These are phyloP conservation scores for Gibbula magus DNA, from an alignment of 2,888 invertebrate species.

Conservation along the genomic window DNA sequence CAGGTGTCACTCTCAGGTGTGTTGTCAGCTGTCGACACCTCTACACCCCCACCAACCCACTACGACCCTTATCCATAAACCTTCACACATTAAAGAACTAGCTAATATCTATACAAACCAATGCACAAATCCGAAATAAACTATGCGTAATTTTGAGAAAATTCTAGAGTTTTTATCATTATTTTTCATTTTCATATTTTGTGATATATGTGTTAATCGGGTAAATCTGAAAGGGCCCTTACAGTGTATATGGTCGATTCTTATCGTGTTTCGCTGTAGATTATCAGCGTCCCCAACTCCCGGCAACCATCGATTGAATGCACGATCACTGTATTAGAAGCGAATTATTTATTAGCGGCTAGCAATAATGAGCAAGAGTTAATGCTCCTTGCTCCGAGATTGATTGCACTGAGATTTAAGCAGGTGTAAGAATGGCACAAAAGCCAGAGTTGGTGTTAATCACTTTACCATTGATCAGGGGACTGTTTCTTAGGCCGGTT, in stretches of 20 bases:
- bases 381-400: not conserved
- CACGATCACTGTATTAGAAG: not conserved
- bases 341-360: slow-evolving; percentile 2
- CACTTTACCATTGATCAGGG: too few relatives aligned
- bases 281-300: not conserved
- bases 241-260: not conserved
- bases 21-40: too few relatives aligned
- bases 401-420: not conserved
- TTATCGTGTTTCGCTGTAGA: not conserved
- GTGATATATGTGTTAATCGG: not conserved
- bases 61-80: too few relatives aligned
- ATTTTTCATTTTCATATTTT: not conserved
- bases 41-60: too few relatives aligned
- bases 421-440: not conserved
- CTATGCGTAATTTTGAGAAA: not conserved
- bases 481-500: too few relatives aligned
- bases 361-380: not conserved
- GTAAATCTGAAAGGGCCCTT: not conserved
- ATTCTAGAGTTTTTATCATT: not conserved
- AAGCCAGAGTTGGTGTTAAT: too few relatives aligned
- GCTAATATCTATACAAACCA: too few relatives aligned
- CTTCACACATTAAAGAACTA: too few relatives aligned
- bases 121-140: not conserved
- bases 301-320: not conserved
- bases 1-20: too few relatives aligned